Conservation (phyloP, 2,888 invertebrate species). For the Rhyacophila evoluta region DNA sequence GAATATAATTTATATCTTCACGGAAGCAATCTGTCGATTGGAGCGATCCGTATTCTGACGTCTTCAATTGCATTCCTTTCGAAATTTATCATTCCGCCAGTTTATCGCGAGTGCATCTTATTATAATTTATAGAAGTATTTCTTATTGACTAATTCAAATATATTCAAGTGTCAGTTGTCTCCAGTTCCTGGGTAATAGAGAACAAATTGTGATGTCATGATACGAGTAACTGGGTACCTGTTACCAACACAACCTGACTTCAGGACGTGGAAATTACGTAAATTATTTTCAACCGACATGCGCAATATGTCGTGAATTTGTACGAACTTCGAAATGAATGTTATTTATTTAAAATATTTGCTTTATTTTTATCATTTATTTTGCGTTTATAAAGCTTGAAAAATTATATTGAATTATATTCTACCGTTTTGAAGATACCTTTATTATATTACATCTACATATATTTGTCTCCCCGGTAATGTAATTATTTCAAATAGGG, state of each 20-base stretch:
- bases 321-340: background rate
- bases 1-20: background rate
- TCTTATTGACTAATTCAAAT: conserved; percentile 22
- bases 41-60: background rate
- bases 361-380: too few species aligned
- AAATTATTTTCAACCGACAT: background rate
- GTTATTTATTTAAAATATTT: too few species aligned
- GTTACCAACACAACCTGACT: background rate
- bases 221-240: background rate
- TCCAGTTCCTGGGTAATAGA: conserved; percentile 9
- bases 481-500: too few species aligned
- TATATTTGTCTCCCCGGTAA: too few species aligned
- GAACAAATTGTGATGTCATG: conserved; percentile 12
- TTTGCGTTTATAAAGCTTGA: too few species aligned
- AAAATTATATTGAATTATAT: too few species aligned
- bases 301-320: background rate
- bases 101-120: conserved; percentile 19
- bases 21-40: background rate
- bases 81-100: background rate
- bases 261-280: background rate
- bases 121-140: conserved; percentile 7
- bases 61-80: background rate
- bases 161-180: conserved; percentile 19
- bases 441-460: too few species aligned
- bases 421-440: too few species aligned